Evolutionary conservation across 2,888 invertebrate species (phyloP), one percentile per base, ranked within the genome.

Genomic region (Ecdyonurus torrentis): DNA sequence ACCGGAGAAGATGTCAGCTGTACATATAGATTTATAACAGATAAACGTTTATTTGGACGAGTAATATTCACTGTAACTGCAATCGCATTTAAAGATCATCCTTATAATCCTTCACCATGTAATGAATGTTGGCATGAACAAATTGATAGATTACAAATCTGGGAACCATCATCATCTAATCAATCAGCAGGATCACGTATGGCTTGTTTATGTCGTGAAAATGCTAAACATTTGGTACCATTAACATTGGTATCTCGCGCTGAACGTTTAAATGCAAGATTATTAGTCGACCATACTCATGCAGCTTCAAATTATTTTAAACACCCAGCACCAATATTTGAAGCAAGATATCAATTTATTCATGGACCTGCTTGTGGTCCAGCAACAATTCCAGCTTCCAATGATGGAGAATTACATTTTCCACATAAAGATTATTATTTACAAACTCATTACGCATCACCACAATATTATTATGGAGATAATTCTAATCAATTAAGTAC

Each of bases 281-380:
- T 93, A 67, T 84, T 89, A 53, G 85, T 93, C 0, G 91, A 92
- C 70, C 87, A 87, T 18, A 86, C 87, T 18, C 90, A 91, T 70
- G 89, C 91, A 2, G 89, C 91, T 1, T 82, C 87, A 0, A 91
- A 88, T 62, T 92, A 92, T 74, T 93, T 92, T 76, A 92, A 92
- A 73, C 89, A 91, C 70, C 82, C 86, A 1, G 82, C 84, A 50
- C 87, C 92, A 0, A 78, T 93, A 2, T 92, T 93, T 71, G 87
- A 91, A 73, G 93, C 92, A 0, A 81, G 83, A 2, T 94, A 90
- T 72, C 90, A 91, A 72, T 93, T 93, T 71, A 89, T 91, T 1
- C 92, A 93, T 69, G 91, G 91, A 1, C 91, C 91, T 0, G 76
- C 91, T 1, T 92, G 92, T 71, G 92, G 92, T 0, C 90, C 91